Evolutionary conservation across 1,140 invertebrate genomes (phyloP).

Genomic region (Bombus consobrinus): DNA sequence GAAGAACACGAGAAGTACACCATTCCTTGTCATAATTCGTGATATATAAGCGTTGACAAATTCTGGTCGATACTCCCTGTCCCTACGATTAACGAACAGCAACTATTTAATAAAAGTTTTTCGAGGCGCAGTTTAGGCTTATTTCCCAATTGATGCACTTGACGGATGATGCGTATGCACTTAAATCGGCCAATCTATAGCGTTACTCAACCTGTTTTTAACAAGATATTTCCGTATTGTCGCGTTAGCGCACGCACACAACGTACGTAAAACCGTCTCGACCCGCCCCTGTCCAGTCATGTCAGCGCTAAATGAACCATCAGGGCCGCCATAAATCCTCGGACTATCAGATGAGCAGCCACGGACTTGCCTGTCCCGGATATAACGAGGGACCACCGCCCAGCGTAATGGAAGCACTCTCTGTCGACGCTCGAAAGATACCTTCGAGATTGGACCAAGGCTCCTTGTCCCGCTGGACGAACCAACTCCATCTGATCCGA

Average conservation of each 20-base stretch:
- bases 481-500: constrained; percentile 45
- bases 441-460: constrained; percentile 61
- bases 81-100: constrained; percentile 23
- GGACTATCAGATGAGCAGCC: constrained; percentile 74
- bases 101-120: constrained; percentile 49
- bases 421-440: constrained; percentile 66
- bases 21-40: background rate
- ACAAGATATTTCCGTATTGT: constrained; percentile 75
- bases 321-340: constrained; percentile 75
- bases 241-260: constrained; percentile 57
- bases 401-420: constrained; percentile 71
- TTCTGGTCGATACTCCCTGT: background rate
- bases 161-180: constrained; percentile 54
- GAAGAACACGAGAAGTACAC: background rate
- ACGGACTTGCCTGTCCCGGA: constrained; percentile 70
- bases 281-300: constrained; percentile 65
- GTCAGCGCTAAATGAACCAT: constrained; percentile 77
- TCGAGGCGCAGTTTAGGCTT: constrained; percentile 42
- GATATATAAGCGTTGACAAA: background rate
- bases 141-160: constrained; percentile 63
- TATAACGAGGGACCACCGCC: constrained; percentile 78
- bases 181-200: constrained; percentile 62
- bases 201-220: constrained; percentile 66
- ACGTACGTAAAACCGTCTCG: constrained; percentile 53
- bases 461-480: constrained; percentile 31